These are phyloP conservation scores for Drosophila serrata DNA, from an alignment of 1,140 invertebrate genomes.

Conservation along the genomic window DNA sequence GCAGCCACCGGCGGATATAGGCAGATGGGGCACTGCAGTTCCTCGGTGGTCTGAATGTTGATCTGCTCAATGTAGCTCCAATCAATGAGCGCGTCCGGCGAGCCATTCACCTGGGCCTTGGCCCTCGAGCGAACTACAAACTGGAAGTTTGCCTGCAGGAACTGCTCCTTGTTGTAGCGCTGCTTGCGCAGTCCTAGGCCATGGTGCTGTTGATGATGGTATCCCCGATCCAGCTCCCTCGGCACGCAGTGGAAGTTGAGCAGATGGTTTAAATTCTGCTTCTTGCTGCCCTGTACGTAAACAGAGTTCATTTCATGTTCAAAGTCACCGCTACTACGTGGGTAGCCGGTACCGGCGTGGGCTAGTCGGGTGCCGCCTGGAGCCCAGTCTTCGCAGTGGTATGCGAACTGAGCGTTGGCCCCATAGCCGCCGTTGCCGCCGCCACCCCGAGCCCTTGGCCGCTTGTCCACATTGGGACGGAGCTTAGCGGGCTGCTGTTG, in stretches of 20 bases:
- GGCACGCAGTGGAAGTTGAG: constrained; percentile 94
- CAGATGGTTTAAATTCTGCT: constrained; percentile 96
- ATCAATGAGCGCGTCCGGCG: constrained; percentile 95
- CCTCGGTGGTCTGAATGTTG: constrained; percentile 89
- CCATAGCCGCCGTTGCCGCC: constrained; percentile 18
- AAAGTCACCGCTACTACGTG: constrained; percentile 66
- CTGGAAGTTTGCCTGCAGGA: constrained; percentile 97
- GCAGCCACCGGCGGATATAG: constrained; percentile 92
- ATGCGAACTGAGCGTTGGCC: constrained; percentile 41
- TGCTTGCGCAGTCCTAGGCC: constrained; percentile 79
- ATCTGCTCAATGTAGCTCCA: constrained; percentile 97
- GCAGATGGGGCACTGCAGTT: constrained; percentile 96
- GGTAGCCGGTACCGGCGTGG: constrained; percentile 47
- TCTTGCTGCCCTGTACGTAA: constrained; percentile 93
- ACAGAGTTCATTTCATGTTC: constrained; percentile 93
- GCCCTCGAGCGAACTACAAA: constrained; percentile 94
- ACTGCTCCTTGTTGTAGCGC: constrained; percentile 95
- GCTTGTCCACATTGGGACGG: constrained; percentile 82
- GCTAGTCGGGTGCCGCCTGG: constrained; percentile 73
- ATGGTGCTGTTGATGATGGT: constrained; percentile 45
- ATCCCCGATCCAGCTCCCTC: constrained; percentile 85
- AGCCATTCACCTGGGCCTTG: constrained; percentile 89
- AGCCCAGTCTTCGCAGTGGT: constrained; percentile 53
- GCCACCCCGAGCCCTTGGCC: constrained; percentile 65
- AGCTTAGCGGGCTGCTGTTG: constrained; percentile 62